Base-by-base conservation (phyloP, 2,113 vertebrate genomes). In the Oplegnathus fasciatus region DNA sequence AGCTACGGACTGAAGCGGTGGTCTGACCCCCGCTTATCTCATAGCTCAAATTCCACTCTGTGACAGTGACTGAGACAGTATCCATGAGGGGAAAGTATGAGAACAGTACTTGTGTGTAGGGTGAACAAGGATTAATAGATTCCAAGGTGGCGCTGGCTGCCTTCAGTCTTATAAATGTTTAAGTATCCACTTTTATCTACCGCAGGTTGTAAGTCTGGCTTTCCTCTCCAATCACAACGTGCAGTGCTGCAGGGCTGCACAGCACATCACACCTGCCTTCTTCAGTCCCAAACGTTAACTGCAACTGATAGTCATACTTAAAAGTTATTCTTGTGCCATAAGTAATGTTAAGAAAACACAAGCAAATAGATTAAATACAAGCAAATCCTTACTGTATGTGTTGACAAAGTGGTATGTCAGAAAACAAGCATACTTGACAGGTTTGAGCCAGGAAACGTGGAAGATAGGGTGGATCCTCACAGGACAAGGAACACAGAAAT, bases 41-140 rank as follows among this genome's bases (percentile, higher is more conserved):
- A n/a, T 5, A n/a, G 64, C 64, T 75, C 72, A 68, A 18, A 52
- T 75, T 68, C 62, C 37, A 55, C 62, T 74, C 40, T 46, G 32
- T 11, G 5, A 22, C 40, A 67, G 65, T 42, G 65, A 68, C 24
- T 42, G 34, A 77, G 50, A 20, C 24, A 14, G 17, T 32, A 11
- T 64, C 15, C 3, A 20, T 20, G 20, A 52, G 61, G 6, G 20
- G 61, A 3, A 15, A 11, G 30, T 11, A 55, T 24, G 40, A 61
- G 24, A 60, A 28, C 20, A 32, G 37, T 4, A 13, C 28, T 14
- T 48, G 17, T 48, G 40, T 62, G 30, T 52, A 5, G 18, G 54
- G 32, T 52, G 44, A 42, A 54, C 34, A n/a, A 11, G 15, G 54
- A 70, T 60, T 48, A 37, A 61, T 70, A 61, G 54, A 50, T 69